Evolutionary conservation across 2,888 invertebrate species (phyloP), one percentile per base, ranked within the genome.

Genomic region (Pollenia griseotomentosa): DNA sequence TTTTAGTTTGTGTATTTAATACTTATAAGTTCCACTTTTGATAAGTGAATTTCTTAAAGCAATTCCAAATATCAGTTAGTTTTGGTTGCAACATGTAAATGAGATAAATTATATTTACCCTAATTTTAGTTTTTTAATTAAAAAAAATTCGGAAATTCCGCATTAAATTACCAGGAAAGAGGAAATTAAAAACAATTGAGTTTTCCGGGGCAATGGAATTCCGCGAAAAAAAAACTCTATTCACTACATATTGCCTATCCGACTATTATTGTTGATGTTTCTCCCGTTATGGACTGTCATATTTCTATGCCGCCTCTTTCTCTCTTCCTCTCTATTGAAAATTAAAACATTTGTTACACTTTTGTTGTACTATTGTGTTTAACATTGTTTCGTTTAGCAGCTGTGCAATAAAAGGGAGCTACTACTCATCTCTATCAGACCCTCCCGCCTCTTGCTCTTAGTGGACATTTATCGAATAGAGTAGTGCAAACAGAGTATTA

Each of bases 341-440:
- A 33, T 6, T 6, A 33, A 74, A 73, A 73, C 71, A 78, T 75
- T 81, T 85, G 75, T 85, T 79, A 80, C 74, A 75, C 48, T 85
- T 79, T 79, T 79, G 16, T 82, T 44, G n/a, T 33, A 40, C 74
- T 33, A 46, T 63, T 74, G 4, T 51, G 8, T 48, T 11, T 5
- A 12, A 80, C n/a, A 61, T 85, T 61, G 85, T 82, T 82, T 53
- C 42, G 59, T 74, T 73, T 85, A 82, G 78, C 85, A 85, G 85
- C 73, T 85, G 85, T 59, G 66, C 70, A 65, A 48, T 68, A n/a
- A 44, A 71, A 63, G 70, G 82, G 73, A 78, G 82, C 66, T 70
- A 40, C 55, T 57, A 71, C 65, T 16, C 57, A 55, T 23, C 19
- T 63, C 65, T 63, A 2, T 14, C 46, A 33, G 6, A 33, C 16